Base-by-base conservation (phyloP, 2,797 vertebrate species). In the Crenichthys baileyi region DNA sequence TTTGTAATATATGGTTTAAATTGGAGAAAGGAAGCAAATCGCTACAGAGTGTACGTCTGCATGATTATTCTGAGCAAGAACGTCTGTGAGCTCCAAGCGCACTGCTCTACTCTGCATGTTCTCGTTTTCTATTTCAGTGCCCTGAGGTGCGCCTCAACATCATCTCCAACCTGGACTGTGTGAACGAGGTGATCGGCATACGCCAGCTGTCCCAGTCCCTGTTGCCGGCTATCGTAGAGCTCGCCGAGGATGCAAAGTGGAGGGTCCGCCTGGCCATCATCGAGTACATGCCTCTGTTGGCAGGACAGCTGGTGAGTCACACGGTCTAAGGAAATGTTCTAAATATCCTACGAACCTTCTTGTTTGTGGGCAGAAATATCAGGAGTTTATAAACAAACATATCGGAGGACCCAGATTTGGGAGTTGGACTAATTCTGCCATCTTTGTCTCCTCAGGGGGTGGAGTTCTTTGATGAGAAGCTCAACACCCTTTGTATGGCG, bases 391-490 rank as follows among this genome's bases (percentile, higher is more conserved):
- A 68, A 58, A 81, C 39, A 71, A 60, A 77, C 31, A 61, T 13
- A 46, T 46, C 67, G 24, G 58, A 15, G 41, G 24, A 12, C 0
- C 22, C 7, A 1, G 72, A 46, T 82, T 58, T 70, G 29, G 67
- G 31, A 70, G 24, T 65, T 0, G 2, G 16, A 79, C 48, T 83
- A 31, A 84, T 70, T 24, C 18, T 11, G 18, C 70, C 72, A 2
- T 78, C 18, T 72, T 29, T 88, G 53, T 90, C 65, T 93, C 80
- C 78, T 63, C 79, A 98, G 97, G 97, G 97, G 85, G 97, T 98
- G 92, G 97, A 97, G 88, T 98, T 98, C 93, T 98, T 98, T 86
- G 97, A 97, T 61, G 97, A 98, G 91, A 98, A 98, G 93, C 95
- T 98, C 85, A 98, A 98, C 94, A 97, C 97, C 50, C 95, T 98